Conservation (phyloP, 2,888 invertebrate species). For the Diaphora mendica region DNA sequence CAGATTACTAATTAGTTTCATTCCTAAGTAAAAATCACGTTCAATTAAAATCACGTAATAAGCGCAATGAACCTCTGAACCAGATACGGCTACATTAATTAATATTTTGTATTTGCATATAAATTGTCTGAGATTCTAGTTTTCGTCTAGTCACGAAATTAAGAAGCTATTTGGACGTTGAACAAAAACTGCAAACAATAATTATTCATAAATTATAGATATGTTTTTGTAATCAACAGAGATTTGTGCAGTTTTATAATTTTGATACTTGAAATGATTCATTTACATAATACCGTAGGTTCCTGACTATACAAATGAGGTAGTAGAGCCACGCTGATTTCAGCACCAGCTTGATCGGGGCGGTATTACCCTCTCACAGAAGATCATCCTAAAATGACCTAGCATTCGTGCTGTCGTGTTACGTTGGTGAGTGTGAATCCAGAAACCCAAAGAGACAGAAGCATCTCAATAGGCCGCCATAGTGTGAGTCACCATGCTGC, state of each 20-base stretch:
- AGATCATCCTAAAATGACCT: no score
- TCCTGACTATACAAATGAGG: no score
- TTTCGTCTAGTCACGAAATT: conserved; percentile 47
- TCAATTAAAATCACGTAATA: conserved; percentile 14
- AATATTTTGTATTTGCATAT: conserved; percentile 48
- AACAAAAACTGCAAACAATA: conserved; percentile 33
- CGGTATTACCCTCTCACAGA: no score
- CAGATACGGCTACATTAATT: conserved; percentile 43
- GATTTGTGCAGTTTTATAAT: conserved; percentile 18
- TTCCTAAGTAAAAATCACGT: not conserved
- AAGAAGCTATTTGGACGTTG: conserved; percentile 39
- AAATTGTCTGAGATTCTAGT: conserved; percentile 41
- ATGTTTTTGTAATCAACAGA: conserved; percentile 37
- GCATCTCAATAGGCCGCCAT: no score
- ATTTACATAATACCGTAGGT: no score
- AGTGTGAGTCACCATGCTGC: no score
- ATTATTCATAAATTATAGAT: conserved; percentile 43
- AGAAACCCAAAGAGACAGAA: no score
- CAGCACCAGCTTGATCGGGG: no score
- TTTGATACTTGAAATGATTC: not conserved
- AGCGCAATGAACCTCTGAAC: conserved; percentile 25
- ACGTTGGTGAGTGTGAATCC: no score
- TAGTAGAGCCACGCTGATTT: no score
- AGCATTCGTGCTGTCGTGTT: no score
- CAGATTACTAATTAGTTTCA: not conserved